These are phyloP conservation scores for Poecilia wingei DNA, from an alignment of 2,797 vertebrate genomes.

Conservation along the genomic window DNA sequence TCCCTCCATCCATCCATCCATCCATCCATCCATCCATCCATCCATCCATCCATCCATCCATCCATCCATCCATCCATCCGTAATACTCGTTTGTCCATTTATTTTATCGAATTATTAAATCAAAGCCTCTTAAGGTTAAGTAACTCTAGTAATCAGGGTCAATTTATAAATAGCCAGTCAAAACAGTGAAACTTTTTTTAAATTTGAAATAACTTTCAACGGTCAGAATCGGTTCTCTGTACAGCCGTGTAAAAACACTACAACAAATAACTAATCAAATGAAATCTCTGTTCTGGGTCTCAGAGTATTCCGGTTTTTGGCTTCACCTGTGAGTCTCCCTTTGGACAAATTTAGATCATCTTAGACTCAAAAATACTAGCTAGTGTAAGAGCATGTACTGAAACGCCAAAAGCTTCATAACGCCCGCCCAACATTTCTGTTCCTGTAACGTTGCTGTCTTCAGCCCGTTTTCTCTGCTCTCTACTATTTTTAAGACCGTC, in stretches of 20 bases:
- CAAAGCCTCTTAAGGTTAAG: background rate
- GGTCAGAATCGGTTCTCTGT: background rate
- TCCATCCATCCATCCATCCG: no score
- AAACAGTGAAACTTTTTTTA: background rate
- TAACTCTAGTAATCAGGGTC: background rate
- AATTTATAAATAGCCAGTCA: background rate
- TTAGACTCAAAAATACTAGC: background rate
- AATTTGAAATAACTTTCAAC: background rate
- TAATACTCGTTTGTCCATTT: background rate
- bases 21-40: no score
- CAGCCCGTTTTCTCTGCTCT: constrained; percentile 14
- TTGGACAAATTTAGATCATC: background rate
- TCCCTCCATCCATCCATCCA: no score
- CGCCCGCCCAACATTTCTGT: no score
- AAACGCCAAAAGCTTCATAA: background rate
- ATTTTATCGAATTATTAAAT: background rate
- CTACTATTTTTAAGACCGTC: constrained; percentile 13
- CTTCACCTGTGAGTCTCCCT: background rate
- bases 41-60: no score
- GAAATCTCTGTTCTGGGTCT: background rate
- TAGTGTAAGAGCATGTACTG: background rate
- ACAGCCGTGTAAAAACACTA: background rate
- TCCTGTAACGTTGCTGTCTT: background rate
- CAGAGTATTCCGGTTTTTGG: background rate
- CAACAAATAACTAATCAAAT: background rate